Conservation (phyloP, 2,888 invertebrate genomes). For the Zelleria hepariella region DNA sequence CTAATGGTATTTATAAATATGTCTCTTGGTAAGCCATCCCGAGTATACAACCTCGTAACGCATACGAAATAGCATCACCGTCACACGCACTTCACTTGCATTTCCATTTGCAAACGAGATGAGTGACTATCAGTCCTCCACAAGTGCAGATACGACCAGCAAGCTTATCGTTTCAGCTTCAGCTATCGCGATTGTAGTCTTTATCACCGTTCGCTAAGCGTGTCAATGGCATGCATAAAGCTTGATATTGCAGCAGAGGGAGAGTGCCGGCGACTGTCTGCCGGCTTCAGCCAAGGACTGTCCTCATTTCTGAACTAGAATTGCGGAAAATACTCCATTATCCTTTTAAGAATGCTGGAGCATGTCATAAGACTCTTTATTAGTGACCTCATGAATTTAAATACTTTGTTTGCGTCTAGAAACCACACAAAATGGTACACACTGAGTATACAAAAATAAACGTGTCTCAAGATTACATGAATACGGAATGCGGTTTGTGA, state of each 20-base stretch:
- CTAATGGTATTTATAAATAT: neutral
- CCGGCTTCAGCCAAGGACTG: conserved; percentile 2
- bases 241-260: neutral
- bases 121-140: neutral
- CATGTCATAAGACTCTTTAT: conserved; percentile 3
- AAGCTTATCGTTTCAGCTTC: neutral
- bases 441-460: neutral
- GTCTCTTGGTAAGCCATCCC: neutral
- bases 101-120: conserved; percentile 1
- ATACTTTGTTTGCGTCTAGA: neutral
- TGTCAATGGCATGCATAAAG: neutral
- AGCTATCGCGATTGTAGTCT: neutral
- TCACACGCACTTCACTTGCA: no score
- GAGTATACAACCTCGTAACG: neutral
- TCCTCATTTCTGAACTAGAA: conserved; percentile 3
- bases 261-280: conserved; percentile 2
- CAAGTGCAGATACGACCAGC: neutral
- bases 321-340: conserved; percentile 6
- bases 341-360: conserved; percentile 3
- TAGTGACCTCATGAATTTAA: neutral
- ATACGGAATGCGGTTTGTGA: neutral
- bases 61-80: no score
- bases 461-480: neutral
- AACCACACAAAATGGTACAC: neutral
- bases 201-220: neutral